Percentiles rank a stretch among this genome's conserved stretches.
Conservation (phyloP, 2,113 vertebrate genomes). For the Rhinolophus ferrumequinum region DNA sequence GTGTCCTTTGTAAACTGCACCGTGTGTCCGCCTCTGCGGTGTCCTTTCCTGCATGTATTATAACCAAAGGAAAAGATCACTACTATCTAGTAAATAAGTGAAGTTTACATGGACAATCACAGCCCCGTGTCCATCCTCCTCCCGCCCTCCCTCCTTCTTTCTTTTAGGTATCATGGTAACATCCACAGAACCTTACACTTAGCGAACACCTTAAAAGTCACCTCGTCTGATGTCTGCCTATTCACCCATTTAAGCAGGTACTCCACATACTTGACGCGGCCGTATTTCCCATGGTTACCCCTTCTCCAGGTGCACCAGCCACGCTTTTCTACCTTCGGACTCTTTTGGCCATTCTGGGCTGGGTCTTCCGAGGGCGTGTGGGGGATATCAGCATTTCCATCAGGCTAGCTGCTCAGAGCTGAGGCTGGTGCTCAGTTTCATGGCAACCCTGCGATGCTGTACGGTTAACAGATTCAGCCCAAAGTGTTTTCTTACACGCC, state of each 20-base stretch:
- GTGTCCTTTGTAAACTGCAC: neutral
- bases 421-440: neutral
- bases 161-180: neutral
- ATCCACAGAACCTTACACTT: neutral
- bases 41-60: neutral
- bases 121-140: neutral
- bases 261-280: neutral
- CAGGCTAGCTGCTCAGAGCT: neutral
- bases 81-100: neutral
- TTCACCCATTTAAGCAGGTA: accelerated
- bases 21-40: neutral
- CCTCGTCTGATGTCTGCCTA: neutral
- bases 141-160: too few species aligned
- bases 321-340: neutral
- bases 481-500: neutral
- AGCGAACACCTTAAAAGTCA: neutral
- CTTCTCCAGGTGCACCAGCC: neutral
- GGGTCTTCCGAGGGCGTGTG: neutral
- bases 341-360: neutral
- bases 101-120: neutral
- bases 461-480: neutral
- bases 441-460: accelerated
- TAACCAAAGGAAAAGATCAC: neutral
- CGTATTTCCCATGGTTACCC: neutral
- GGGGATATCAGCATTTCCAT: neutral